Evolutionary conservation across 2,888 invertebrate species (phyloP).

Genomic region (Cosmia pyralina): DNA sequence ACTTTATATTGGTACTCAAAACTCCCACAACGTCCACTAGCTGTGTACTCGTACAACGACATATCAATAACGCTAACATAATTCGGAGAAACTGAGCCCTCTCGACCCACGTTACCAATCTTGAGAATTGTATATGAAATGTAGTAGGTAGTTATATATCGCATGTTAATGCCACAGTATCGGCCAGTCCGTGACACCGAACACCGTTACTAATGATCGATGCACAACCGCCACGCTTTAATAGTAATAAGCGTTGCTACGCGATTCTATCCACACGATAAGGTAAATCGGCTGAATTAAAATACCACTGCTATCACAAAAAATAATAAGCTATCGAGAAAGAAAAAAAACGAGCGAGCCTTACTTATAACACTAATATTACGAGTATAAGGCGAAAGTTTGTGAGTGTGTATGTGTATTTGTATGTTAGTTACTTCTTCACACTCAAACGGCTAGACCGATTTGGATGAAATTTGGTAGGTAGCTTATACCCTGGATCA

Average conservation of each 20-base stretch:
- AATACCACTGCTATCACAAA: constrained; percentile 50
- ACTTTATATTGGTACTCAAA: constrained; percentile 9
- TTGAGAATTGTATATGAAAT: constrained; percentile 32
- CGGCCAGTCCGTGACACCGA: constrained; percentile 70
- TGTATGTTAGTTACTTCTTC: no score
- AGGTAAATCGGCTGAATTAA: constrained; percentile 64
- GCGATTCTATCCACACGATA: constrained; percentile 72
- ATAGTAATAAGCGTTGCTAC: constrained; percentile 70
- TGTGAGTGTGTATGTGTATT: no score
- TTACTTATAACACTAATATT: no score
- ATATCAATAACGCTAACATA: constrained; percentile 43
- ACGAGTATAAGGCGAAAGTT: no score
- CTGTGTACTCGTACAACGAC: neutral
- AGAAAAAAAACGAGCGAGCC: constrained; percentile 5
- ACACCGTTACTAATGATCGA: constrained; percentile 78
- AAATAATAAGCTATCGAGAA: constrained; percentile 17
- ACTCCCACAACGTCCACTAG: constrained; percentile 20
- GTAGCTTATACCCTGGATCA: no score
- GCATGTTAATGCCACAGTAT: constrained; percentile 59
- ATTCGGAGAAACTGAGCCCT: constrained; percentile 51
- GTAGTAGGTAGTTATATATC: constrained; percentile 40
- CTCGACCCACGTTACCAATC: constrained; percentile 31
- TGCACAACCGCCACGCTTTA: constrained; percentile 73
- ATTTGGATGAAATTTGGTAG: no score
- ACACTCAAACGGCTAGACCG: no score